These are phyloP conservation scores for Prinia subflava DNA, from an alignment of 2,113 vertebrate species.

Conservation along the genomic window DNA sequence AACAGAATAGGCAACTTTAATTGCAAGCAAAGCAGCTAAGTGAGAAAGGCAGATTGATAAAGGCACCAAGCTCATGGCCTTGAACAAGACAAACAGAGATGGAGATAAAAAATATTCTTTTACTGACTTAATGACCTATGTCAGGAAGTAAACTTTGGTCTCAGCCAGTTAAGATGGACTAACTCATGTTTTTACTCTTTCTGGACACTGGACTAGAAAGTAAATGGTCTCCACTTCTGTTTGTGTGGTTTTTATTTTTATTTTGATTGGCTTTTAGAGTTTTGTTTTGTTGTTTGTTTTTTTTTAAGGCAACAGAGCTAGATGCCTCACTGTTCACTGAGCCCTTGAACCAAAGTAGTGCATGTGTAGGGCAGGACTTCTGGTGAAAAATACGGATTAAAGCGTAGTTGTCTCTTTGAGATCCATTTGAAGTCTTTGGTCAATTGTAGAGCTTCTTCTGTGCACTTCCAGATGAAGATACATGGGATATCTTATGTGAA, in stretches of 20 bases:
- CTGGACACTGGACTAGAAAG: background rate
- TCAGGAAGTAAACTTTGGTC: background rate
- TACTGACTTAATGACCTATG: background rate
- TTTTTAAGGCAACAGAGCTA: background rate
- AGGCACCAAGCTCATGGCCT: background rate
- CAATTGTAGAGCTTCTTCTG: background rate
- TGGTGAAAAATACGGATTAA: background rate
- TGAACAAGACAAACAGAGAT: background rate
- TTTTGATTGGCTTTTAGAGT: background rate
- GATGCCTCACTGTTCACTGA: background rate
- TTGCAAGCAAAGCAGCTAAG: background rate
- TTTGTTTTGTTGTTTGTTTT: background rate
- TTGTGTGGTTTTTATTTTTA: accelerated
- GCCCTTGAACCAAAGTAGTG: background rate
- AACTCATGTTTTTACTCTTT: background rate
- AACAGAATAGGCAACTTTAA: background rate
- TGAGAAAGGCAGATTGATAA: constrained; percentile 2
- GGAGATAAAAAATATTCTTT: background rate
- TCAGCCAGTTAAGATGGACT: background rate
- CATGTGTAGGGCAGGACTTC: background rate
- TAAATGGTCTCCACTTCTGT: background rate
- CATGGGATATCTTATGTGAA: background rate
- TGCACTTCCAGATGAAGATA: background rate
- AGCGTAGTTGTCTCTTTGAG: background rate
- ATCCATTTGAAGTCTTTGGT: background rate